Evolutionary conservation across 2,888 invertebrate species (phyloP).

Genomic region (Julus scandinavius): DNA sequence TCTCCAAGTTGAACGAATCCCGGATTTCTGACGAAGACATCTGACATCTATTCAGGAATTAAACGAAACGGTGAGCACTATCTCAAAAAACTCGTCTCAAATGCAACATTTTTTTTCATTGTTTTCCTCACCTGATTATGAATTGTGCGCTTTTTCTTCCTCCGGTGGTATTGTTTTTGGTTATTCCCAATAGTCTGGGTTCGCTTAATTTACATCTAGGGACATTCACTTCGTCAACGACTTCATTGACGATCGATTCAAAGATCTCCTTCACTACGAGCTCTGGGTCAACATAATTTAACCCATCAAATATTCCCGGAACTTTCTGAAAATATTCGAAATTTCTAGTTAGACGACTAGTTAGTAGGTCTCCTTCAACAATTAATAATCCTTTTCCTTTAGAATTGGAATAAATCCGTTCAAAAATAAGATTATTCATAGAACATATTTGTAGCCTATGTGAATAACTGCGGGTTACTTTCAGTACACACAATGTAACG

Average conservation of each 20-base stretch:
- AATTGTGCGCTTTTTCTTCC: slow-evolving; percentile 67
- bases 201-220: slow-evolving; percentile 61
- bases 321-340: slow-evolving; percentile 42
- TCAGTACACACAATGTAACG: too few species aligned
- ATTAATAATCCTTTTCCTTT: too few species aligned
- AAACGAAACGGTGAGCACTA: neutral
- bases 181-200: slow-evolving; percentile 65
- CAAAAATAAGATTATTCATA: too few species aligned
- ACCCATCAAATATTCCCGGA: neutral
- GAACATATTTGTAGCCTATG: too few species aligned
- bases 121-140: slow-evolving; percentile 63
- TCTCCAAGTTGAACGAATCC: slow-evolving; percentile 62
- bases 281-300: slow-evolving; percentile 27
- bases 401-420: too few species aligned
- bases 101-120: too few species aligned
- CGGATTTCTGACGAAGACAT: slow-evolving; percentile 62
- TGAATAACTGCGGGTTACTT: too few species aligned
- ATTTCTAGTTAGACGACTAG: too few species aligned
- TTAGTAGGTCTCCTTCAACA: too few species aligned
- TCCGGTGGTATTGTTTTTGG: slow-evolving; percentile 64
- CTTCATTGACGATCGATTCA: slow-evolving; percentile 65
- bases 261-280: slow-evolving; percentile 65
- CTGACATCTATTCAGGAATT: slow-evolving; percentile 61
- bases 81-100: neutral
- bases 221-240: slow-evolving; percentile 66